Evolutionary conservation across 2,113 vertebrate species (phyloP).

Genomic region (Cyphomyrus plagiostoma): DNA sequence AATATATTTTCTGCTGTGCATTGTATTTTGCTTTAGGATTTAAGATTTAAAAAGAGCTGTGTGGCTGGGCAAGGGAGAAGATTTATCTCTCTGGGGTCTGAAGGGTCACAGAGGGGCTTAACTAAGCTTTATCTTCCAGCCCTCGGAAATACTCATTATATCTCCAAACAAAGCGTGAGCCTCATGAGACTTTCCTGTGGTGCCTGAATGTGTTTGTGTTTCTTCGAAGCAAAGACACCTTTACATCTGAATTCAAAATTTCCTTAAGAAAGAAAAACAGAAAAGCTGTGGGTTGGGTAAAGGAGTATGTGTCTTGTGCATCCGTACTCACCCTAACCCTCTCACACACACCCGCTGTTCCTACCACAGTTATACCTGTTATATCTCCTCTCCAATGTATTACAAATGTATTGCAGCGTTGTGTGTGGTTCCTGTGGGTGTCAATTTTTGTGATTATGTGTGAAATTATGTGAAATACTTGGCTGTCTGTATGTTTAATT

Average conservation of each 20-base stretch:
- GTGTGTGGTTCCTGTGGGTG: background rate
- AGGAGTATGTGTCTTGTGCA: background rate
- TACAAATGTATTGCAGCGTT: background rate
- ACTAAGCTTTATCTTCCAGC: background rate
- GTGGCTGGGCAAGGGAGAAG: background rate
- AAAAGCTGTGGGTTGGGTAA: background rate
- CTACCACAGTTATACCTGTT: background rate
- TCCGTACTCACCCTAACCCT: background rate
- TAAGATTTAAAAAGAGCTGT: background rate
- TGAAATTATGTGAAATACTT: background rate
- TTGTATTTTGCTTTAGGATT: background rate
- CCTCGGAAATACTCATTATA: background rate
- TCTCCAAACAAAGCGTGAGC: background rate
- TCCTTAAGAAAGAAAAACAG: background rate
- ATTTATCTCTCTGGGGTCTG: background rate
- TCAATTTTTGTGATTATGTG: background rate
- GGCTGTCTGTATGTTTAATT: background rate
- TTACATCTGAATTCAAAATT: background rate
- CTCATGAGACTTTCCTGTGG: background rate
- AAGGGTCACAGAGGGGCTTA: conserved; percentile 8
- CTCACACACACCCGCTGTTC: background rate
- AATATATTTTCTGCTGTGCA: background rate
- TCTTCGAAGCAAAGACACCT: background rate
- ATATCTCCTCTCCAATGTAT: background rate
- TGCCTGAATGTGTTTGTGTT: background rate